A percentile compares a stretch with the other conserved stretches of the same genome.
These are phyloP conservation scores for Nymphicus hollandicus DNA, from an alignment of 2,113 vertebrate species.

Conservation along the genomic window DNA sequence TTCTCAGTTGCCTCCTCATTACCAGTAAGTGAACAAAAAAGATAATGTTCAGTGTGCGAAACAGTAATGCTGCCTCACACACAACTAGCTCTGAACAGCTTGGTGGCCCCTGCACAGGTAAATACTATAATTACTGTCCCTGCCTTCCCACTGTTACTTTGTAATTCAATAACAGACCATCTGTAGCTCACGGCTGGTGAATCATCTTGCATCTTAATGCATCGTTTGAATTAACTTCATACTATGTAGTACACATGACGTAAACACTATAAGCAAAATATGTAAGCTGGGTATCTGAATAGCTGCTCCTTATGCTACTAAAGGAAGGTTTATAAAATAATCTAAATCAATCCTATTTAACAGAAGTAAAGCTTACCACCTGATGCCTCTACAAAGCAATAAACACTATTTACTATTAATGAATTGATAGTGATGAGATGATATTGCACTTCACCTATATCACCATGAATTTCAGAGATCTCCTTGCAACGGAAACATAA, in stretches of 20 bases:
- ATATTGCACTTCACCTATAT: neutral
- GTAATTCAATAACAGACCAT: constrained; percentile 8
- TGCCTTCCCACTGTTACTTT: neutral
- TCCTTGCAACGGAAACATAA: neutral
- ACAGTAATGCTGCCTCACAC: neutral
- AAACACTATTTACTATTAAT: neutral
- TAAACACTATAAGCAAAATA: neutral
- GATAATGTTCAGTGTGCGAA: neutral
- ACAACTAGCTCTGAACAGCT: constrained; percentile 8
- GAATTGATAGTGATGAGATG: neutral
- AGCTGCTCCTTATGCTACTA: neutral
- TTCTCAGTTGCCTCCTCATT: neutral
- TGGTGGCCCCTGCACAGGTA: constrained; percentile 28
- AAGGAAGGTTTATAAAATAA: neutral
- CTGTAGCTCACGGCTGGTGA: neutral
- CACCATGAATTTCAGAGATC: neutral
- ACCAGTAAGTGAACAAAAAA: neutral
- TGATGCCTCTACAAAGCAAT: neutral
- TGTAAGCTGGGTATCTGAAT: neutral
- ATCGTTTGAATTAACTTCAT: neutral
- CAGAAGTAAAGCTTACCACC: neutral
- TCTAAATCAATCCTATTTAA: neutral
- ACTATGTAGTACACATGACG: neutral
- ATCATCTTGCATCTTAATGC: neutral
- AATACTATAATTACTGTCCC: neutral